phyloP scores from a whole-genome alignment of 2,888 invertebrate species.

The Arctia plantaginis region DNA sequence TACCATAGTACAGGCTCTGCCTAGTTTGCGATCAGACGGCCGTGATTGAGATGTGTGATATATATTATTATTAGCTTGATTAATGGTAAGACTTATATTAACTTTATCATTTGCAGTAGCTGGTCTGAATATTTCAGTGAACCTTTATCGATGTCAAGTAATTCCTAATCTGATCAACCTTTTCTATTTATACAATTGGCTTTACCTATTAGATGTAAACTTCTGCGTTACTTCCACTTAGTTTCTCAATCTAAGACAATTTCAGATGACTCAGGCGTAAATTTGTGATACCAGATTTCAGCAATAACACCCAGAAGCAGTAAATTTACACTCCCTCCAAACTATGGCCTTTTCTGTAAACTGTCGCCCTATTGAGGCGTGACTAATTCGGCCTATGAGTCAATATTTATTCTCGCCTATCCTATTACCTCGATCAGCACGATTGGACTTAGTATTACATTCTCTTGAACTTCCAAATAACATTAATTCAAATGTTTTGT shows the following conservation, averaged over 20 bases:
- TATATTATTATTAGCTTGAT: no score
- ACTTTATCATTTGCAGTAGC: background rate
- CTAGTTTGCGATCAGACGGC: no score
- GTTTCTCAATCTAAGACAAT: background rate
- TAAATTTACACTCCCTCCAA: background rate
- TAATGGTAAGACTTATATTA: background rate
- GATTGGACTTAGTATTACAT: background rate
- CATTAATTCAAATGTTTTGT: slow-evolving; percentile 3
- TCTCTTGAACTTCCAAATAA: background rate
- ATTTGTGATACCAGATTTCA: background rate
- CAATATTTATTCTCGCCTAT: background rate
- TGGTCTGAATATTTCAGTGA: background rate
- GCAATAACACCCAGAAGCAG: background rate
- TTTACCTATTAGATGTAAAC: background rate
- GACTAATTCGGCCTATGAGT: background rate
- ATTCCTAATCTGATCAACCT: background rate
- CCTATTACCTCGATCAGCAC: background rate
- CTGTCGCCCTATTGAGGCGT: background rate
- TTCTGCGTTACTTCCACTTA: background rate
- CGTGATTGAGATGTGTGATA: no score
- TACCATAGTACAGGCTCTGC: no score
- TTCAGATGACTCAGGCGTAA: background rate
- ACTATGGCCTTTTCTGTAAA: background rate
- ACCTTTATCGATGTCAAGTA: background rate
- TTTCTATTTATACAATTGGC: background rate